Evolutionary conservation across 1,140 invertebrate genomes (phyloP).

Genomic region (Micrasema minimum): DNA sequence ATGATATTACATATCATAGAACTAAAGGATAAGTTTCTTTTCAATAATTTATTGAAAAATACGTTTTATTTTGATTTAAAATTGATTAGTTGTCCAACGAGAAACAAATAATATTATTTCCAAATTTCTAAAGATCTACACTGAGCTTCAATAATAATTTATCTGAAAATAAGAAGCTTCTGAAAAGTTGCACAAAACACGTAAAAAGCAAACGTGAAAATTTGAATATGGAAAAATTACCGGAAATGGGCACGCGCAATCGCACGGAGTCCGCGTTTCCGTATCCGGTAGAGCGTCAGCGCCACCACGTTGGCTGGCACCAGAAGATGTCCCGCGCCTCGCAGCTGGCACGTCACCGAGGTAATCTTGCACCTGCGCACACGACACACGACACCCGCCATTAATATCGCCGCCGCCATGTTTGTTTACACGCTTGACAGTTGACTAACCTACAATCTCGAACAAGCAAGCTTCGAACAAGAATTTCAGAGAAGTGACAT

Average conservation of each 20-base stretch:
- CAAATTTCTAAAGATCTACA: too few relatives aligned
- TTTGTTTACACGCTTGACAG: constrained; percentile 45
- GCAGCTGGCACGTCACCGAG: constrained; percentile 89
- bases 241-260: constrained; percentile 87
- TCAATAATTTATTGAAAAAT: too few relatives aligned
- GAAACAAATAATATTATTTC: too few relatives aligned
- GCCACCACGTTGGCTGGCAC: constrained; percentile 95
- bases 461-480: too few relatives aligned
- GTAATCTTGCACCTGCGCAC: constrained; percentile 84
- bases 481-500: too few relatives aligned
- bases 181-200: too few relatives aligned
- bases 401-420: constrained; percentile 37
- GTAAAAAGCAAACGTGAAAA: neutral
- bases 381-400: constrained; percentile 30
- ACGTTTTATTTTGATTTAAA: too few relatives aligned
- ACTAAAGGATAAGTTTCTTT: too few relatives aligned
- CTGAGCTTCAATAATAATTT: too few relatives aligned
- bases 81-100: too few relatives aligned
- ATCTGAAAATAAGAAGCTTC: too few relatives aligned
- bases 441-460: constrained; percentile 42
- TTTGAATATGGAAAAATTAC: constrained; percentile 60
- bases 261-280: constrained; percentile 84
- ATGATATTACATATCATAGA: too few relatives aligned
- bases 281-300: constrained; percentile 86
- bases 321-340: constrained; percentile 88